A percentile compares a stretch with the other conserved stretches of the same genome.
phyloP scores from a whole-genome alignment of 23 tunicate genomes.

The Styela plicata region DNA sequence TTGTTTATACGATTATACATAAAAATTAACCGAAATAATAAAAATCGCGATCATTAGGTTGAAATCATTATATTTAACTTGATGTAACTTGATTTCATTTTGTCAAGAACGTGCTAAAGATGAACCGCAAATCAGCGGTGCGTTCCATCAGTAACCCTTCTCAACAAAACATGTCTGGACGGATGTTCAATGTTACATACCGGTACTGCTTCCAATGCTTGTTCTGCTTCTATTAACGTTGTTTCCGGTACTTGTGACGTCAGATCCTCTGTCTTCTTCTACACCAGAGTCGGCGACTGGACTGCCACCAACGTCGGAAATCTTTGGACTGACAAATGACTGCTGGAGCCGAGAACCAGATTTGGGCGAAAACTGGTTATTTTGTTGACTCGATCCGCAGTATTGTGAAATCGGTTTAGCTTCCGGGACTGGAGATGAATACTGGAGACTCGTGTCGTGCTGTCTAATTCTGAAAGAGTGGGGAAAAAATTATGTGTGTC shows the following conservation, averaged over 20 bases:
- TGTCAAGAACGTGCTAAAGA: no score
- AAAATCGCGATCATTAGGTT: no score
- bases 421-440: background rate
- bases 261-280: constrained; percentile 13
- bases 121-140: no score
- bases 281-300: constrained; percentile 25
- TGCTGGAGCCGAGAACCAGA: background rate
- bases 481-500: no score
- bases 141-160: no score
- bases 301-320: constrained; percentile 10
- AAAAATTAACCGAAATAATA: no score
- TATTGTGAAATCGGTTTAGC: background rate
- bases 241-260: constrained; percentile 3
- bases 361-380: background rate
- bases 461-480: background rate
- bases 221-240: constrained; percentile 10
- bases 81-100: no score
- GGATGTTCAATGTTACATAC: constrained; percentile 4
- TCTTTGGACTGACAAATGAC: background rate
- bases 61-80: no score
- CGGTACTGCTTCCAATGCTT: constrained; percentile 10
- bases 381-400: background rate
- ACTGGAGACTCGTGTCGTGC: background rate
- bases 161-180: no score
- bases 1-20: no score